Evolutionary conservation across 2,888 invertebrate species (phyloP), one percentile per base, ranked within the genome.

Genomic region (Plebejus argus): DNA sequence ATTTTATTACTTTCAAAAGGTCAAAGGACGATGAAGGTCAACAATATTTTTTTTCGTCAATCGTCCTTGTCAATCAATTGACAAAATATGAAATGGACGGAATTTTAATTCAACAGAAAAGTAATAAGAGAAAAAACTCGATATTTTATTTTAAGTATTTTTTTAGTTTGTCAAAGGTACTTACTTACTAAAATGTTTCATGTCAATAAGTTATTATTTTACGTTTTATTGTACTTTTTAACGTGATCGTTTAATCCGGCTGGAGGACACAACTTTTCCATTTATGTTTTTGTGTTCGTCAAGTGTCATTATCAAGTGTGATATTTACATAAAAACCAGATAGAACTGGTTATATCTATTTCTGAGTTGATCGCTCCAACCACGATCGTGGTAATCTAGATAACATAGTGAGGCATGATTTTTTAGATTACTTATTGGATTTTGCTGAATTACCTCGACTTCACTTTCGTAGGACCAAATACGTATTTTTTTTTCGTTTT

Each of bases 281-380:
- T 53, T 53, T 45, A 45, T 3, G 49, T 76, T 53, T 15, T 71
- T 76, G 33, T 49, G 53, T 70, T 75, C 53, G 33, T 15, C 20
- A 35, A 20, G 33, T 78, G 58, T 76, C 66, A 78, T 76, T 49
- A 66, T 74, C 66, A 75, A n/a, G 23, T 28, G 20, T 78, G 23
- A 66, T 72, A 72, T 78, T 70, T 74, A 76, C 74, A 77, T 53
- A 66, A 45, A 76, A 66, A 76, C 66, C 49, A 39, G 66, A 49
- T 77, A 70, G 20, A 78, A 78, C 78, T 72, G 76, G 79, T 56
- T 78, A 70, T 74, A 78, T 76, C 76, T 39, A 58, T 72, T 76
- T 76, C 23, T 76, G 70, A 78, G 56, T 58, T 58, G 66, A 76
- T 61, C 53, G 71, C 35, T 70, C 20, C 23, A 78, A 70, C 66